Conservation (phyloP, 2,797 vertebrate species). For the Ibycter americanus region DNA sequence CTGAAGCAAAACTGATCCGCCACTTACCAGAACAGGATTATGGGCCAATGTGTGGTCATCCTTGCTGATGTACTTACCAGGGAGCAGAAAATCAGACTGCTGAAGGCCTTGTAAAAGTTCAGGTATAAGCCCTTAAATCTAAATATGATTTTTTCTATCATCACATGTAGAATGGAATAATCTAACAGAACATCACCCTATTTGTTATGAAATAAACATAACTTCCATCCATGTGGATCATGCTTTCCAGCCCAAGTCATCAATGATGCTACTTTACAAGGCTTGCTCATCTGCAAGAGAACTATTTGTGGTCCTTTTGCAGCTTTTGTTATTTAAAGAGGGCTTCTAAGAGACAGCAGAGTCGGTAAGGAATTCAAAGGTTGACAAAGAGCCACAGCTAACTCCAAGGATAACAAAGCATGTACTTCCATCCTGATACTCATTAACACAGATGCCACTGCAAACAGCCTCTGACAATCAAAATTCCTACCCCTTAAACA, state of each 20-base stretch:
- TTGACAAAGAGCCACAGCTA: neutral
- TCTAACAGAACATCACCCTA: neutral
- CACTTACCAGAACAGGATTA: neutral
- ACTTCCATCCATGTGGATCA: neutral
- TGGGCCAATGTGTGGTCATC: neutral
- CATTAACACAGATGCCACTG: neutral
- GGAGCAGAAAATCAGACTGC: neutral
- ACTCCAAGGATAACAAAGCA: neutral
- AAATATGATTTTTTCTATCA: neutral
- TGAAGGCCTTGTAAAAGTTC: neutral
- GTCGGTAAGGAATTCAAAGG: neutral
- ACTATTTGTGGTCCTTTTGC: neutral
- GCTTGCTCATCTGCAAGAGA: neutral
- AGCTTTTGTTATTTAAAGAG: neutral
- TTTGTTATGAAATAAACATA: neutral
- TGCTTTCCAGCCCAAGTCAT: neutral
- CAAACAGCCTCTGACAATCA: neutral
- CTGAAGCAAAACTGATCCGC: neutral
- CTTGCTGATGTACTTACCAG: neutral
- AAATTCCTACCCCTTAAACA: neutral
- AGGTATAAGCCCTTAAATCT: neutral
- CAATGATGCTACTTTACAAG: neutral
- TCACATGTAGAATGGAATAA: neutral
- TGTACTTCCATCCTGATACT: neutral
- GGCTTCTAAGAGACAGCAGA: neutral